These are phyloP conservation scores for Channa striata DNA, from an alignment of 2,797 vertebrate genomes.

Conservation along the genomic window DNA sequence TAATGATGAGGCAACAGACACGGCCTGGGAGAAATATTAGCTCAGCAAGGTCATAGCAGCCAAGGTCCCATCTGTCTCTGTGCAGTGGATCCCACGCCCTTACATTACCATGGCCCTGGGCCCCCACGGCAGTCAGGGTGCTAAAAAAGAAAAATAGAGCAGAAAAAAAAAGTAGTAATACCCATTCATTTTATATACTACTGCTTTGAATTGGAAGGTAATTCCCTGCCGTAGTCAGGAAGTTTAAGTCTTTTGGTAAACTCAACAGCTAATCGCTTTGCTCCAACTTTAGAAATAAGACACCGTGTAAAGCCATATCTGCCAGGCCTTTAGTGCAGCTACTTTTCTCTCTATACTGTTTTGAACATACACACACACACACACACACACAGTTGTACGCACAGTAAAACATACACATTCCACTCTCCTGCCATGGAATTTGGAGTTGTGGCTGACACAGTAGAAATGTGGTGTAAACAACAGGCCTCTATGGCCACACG, in stretches of 20 bases:
- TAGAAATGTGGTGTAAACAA: constrained; percentile 54
- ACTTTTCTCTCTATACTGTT: constrained; percentile 33
- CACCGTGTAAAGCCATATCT: constrained; percentile 62
- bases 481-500: constrained; percentile 51
- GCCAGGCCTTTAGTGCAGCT: constrained; percentile 49
- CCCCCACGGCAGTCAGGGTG: constrained; percentile 45
- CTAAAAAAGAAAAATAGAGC: constrained; percentile 45
- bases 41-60: constrained; percentile 83
- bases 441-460: constrained; percentile 58
- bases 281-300: constrained; percentile 58
- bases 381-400: not conserved
- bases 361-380: constrained; percentile 21
- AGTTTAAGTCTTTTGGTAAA: constrained; percentile 60
- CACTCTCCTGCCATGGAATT: constrained; percentile 48
- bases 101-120: constrained; percentile 77
- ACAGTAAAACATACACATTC: not conserved
- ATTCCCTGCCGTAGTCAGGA: constrained; percentile 41
- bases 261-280: constrained; percentile 60
- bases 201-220: constrained; percentile 37
- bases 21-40: constrained; percentile 79
- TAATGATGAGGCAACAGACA: constrained; percentile 81
- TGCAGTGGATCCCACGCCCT: constrained; percentile 73
- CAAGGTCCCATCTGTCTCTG: constrained; percentile 85
- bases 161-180: constrained; percentile 43
- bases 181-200: constrained; percentile 43